These are phyloP conservation scores for Fistularia commersonii DNA, from an alignment of 2,797 vertebrate genomes.

Conservation along the genomic window DNA sequence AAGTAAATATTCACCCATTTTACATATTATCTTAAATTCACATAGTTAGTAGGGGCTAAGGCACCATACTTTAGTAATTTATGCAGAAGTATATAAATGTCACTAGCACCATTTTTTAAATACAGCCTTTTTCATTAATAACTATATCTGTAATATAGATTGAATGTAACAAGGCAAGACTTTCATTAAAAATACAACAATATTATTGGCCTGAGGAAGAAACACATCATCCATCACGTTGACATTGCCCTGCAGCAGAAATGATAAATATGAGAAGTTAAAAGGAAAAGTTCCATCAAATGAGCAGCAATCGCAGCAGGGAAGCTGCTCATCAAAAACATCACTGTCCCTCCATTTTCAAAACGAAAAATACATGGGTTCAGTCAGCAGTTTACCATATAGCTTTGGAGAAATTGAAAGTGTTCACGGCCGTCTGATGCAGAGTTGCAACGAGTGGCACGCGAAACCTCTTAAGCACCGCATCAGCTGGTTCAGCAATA, in stretches of 20 bases:
- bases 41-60: neutral
- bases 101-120: conserved; percentile 12
- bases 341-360: neutral
- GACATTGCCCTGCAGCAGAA: neutral
- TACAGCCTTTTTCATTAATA: conserved; percentile 3
- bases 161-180: conserved; percentile 7
- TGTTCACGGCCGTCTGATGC: no score
- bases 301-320: neutral
- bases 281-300: conserved; percentile 3
- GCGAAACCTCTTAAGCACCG: neutral
- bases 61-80: conserved; percentile 20
- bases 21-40: no score
- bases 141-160: conserved; percentile 15
- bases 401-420: neutral
- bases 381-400: neutral
- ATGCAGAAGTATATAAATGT: conserved; percentile 26
- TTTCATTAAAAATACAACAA: conserved; percentile 7
- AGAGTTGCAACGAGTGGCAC: no score
- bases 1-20: no score
- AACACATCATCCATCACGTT: neutral
- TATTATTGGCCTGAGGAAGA: conserved; percentile 7
- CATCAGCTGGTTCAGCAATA: neutral
- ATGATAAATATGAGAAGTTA: neutral
- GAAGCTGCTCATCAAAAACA: neutral
- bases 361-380: neutral